Base-by-base conservation (phyloP, 2,888 invertebrate species). In the Pecten maximus region DNA sequence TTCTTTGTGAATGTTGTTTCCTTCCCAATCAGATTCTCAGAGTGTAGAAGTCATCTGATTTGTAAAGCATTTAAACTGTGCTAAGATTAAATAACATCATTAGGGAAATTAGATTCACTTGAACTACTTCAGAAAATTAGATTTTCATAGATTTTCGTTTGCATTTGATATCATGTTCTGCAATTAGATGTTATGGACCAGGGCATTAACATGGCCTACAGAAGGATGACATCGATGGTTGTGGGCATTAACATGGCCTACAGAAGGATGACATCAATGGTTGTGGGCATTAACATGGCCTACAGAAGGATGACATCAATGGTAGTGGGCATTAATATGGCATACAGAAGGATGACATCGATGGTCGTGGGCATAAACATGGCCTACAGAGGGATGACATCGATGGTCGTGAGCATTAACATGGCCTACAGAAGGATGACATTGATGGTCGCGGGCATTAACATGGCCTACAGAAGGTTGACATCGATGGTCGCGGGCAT, bases 131-230 rank as follows among this genome's bases (percentile, higher is more conserved):
- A 35, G 28, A 28, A 35, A 74, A 74, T 74, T 35, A 74, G 28
- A 74, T 74, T 74, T 48, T n/a, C n/a, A n/a, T n/a, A n/a, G n/a
- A n/a, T n/a, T n/a, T 35, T 74, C 35, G 74, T 74, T 74, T 74
- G 74, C 74, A 1, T 74, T 74, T 74, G 28, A 74, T 74, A 74
- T 74, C 74, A 74, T 74, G 35, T 35, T 74, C 35, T 1, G 74
- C 35, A 74, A 74, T 74, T 74, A 35, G 35, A 74, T 74, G 74
- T 74, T 28, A 35, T 35, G 28, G 12, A 8, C 35, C 35, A 74
- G 74, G 74, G 35, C 74, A 35, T 60, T 28, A 60, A 60, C 28
- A 60, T 10, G n/a, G 60, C 60, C n/a, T 28, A 74, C 74, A 35
- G 12, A n/a, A 44, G 6, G 44, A 44, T 6, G 44, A 12, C 44